These are phyloP conservation scores for Nasonia oneida DNA, from an alignment of 2,888 invertebrate species.

Conservation along the genomic window DNA sequence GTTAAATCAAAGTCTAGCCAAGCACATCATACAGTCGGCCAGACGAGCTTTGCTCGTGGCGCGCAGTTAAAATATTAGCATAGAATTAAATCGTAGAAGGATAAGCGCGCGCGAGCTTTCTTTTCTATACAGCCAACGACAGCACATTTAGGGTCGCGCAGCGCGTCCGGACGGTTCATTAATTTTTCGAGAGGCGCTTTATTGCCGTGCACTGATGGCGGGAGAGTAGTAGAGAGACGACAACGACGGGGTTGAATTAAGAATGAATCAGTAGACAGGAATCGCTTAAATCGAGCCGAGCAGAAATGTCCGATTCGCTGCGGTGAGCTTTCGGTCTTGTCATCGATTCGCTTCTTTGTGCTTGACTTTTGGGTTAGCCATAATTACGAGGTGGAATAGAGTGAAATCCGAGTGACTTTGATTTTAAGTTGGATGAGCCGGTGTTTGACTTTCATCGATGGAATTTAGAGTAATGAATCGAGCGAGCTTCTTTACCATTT, in stretches of 20 bases:
- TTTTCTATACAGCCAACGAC: not conserved
- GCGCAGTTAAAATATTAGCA: conserved; percentile 23
- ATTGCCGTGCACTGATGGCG: not conserved
- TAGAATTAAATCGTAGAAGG: conserved; percentile 1
- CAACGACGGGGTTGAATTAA: not conserved
- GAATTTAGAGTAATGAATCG: not conserved
- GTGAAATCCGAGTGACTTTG: not conserved
- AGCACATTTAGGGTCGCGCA: not conserved
- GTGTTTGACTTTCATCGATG: not conserved
- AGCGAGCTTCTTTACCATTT: no score
- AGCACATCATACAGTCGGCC: not conserved
- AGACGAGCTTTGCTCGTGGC: not conserved
- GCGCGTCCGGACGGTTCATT: not conserved
- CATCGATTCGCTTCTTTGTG: not conserved
- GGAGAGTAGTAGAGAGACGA: not conserved
- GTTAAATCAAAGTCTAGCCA: not conserved
- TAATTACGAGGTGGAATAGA: not conserved
- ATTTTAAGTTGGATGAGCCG: not conserved
- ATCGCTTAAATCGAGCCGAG: not conserved
- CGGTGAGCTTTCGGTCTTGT: not conserved
- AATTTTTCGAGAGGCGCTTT: not conserved
- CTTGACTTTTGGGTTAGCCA: not conserved
- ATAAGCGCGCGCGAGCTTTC: not conserved
- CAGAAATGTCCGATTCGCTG: not conserved
- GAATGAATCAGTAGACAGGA: not conserved